Evolutionary conservation across 2,888 invertebrate genomes (phyloP).

Genomic region (Macrophya annulata): DNA sequence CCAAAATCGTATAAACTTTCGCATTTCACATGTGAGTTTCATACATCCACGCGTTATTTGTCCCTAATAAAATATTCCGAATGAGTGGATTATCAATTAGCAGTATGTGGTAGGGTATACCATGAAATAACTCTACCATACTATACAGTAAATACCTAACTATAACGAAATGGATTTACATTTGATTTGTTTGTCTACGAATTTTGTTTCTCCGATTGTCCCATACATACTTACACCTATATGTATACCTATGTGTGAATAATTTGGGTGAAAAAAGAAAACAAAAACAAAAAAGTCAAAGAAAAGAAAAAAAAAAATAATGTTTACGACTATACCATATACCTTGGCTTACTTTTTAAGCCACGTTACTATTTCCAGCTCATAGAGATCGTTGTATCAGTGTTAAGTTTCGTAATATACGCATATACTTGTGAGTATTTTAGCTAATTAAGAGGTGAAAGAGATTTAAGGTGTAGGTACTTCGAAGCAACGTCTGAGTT

Average conservation of each 20-base stretch:
- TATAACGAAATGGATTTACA: not conserved
- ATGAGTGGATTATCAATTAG: not conserved
- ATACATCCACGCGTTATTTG: too few species aligned
- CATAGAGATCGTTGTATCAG: conserved; percentile 17
- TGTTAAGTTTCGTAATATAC: conserved; percentile 19
- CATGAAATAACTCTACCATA: not conserved
- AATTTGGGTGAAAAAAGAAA: not conserved
- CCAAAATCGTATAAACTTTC: not conserved
- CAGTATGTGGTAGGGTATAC: not conserved
- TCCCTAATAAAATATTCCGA: not conserved
- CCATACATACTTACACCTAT: not conserved
- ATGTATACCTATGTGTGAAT: not conserved
- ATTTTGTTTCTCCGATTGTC: not conserved
- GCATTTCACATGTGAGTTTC: not conserved
- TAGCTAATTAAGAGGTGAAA: conserved; percentile 54
- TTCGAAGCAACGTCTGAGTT: conserved; percentile 33
- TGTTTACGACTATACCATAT: not conserved
- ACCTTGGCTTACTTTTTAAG: conserved; percentile 3
- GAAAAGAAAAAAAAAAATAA: not conserved
- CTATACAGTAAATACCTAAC: not conserved
- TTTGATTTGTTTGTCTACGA: not conserved
- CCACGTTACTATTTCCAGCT: not conserved
- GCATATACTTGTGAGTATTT: not conserved
- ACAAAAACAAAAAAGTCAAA: not conserved
- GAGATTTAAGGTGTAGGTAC: conserved; percentile 39